Evolutionary conservation across 2,888 invertebrate species (phyloP).

Genomic region (Parochlus steinenii): DNA sequence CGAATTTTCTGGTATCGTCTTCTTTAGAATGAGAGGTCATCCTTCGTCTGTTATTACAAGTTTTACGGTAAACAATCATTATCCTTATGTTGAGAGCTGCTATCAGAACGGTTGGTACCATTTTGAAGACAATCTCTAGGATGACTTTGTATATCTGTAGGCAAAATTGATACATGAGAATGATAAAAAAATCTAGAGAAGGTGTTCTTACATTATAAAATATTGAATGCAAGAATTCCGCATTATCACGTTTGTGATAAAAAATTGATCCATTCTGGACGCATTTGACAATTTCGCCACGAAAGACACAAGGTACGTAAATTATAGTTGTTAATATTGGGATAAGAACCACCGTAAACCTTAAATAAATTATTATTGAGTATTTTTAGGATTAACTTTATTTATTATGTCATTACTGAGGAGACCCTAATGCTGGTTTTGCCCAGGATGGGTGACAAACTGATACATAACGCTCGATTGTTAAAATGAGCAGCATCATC

Average conservation of each 20-base stretch:
- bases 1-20: slow-evolving; percentile 46
- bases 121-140: slow-evolving; percentile 46
- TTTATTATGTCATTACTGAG: slow-evolving; percentile 26
- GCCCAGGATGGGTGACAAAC: slow-evolving; percentile 56
- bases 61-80: slow-evolving; percentile 45
- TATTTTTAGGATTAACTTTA: slow-evolving; percentile 1
- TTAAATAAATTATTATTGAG: slow-evolving; percentile 14
- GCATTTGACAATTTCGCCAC: slow-evolving; percentile 40
- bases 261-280: slow-evolving; percentile 35
- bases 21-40: slow-evolving; percentile 47
- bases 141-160: slow-evolving; percentile 41
- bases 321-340: slow-evolving; percentile 46
- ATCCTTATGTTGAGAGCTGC: slow-evolving; percentile 48
- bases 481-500: slow-evolving; percentile 56
- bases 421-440: slow-evolving; percentile 46
- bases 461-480: slow-evolving; percentile 55
- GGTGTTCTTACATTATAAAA: slow-evolving; percentile 32
- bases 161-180: too few species aligned
- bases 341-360: slow-evolving; percentile 43
- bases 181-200: not conserved
- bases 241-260: slow-evolving; percentile 39
- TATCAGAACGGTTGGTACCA: slow-evolving; percentile 46
- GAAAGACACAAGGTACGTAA: slow-evolving; percentile 51
- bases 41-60: slow-evolving; percentile 45
- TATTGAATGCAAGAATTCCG: slow-evolving; percentile 32